These are phyloP conservation scores for Drosophila neonasuta DNA, from an alignment of 2,888 invertebrate genomes.

Conservation along the genomic window DNA sequence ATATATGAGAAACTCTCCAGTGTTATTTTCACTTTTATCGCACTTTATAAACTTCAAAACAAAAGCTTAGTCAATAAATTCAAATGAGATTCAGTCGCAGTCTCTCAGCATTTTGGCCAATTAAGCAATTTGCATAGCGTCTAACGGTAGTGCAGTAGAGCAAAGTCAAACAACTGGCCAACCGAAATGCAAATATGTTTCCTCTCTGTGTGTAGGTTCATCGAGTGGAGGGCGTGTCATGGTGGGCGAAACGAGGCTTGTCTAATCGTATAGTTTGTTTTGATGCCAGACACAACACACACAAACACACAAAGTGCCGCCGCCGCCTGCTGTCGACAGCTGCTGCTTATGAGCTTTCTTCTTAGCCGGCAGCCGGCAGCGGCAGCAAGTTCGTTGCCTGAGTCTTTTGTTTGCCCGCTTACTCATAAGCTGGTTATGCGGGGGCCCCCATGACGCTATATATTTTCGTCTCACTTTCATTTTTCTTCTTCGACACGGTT, in stretches of 20 bases:
- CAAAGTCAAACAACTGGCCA: slow-evolving; percentile 29
- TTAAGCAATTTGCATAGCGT: slow-evolving; percentile 63
- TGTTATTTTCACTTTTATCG: slow-evolving; percentile 40
- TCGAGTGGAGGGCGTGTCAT: slow-evolving; percentile 49
- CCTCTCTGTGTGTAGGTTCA: slow-evolving; percentile 9
- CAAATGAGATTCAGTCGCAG: slow-evolving; percentile 39
- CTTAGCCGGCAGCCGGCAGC: slow-evolving; percentile 6
- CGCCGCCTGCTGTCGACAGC: slow-evolving; percentile 32
- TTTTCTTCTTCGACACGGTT: slow-evolving; percentile 25
- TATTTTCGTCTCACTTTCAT: slow-evolving; percentile 43
- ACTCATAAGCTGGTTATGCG: slow-evolving; percentile 44
- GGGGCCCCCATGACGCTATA: slow-evolving; percentile 41
- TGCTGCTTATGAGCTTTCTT: slow-evolving; percentile 54
- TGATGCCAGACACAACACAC: slow-evolving; percentile 37
- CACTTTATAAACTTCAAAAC: slow-evolving; percentile 19
- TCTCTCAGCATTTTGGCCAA: slow-evolving; percentile 47
- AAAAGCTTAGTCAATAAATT: slow-evolving; percentile 28
- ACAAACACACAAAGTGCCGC: slow-evolving; percentile 18
- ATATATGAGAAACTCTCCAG: slow-evolving; percentile 23
- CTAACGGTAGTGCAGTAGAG: slow-evolving; percentile 35
- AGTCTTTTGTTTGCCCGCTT: slow-evolving; percentile 54
- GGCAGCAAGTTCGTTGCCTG: slow-evolving; percentile 53
- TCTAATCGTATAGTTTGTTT: slow-evolving; percentile 68
- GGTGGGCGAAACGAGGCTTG: slow-evolving; percentile 59
- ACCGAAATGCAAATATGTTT: slow-evolving; percentile 40